Base-by-base conservation (phyloP, 2,888 invertebrate species). In the Philaethria dido region DNA sequence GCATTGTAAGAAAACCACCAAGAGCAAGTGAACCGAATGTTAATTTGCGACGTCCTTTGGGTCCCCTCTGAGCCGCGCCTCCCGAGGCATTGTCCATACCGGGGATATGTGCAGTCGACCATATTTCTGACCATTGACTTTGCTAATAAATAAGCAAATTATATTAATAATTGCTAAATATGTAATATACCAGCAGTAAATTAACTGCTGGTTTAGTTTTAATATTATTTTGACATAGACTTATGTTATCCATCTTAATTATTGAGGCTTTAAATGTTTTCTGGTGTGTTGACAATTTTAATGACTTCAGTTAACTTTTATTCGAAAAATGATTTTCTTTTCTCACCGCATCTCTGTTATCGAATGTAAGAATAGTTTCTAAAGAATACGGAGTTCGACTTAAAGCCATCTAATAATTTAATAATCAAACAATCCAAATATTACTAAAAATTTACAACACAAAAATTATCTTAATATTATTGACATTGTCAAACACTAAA, bases 101-200 rank as follows among this genome's bases (percentile, higher is more conserved):
- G 36, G 88, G 85, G 47, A 92, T 77, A 67, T 87, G 76, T 2
- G 78, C 70, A 47, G 92, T 92, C 66, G 92, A 92, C 87, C 88
- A 87, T 69, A 86, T 79, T 69, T 82, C 78, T 45, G 92, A 92
- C 84, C 84, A 89, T 44, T 88, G 81, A 71, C 85, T 87, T 75
- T 86, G 75, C 72, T 76, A 61, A 42, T 18, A 42, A 18, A 39
- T 48, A 45, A 64, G 4, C 9, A n/a, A n/a, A 29, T 36, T 36
- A 36, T 39, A 39, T 39, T 39, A 13, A 1, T 13, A 33, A n/a
- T n/a, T n/a, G n/a, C n/a, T n/a, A n/a, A n/a, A n/a, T n/a, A n/a
- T n/a, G n/a, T n/a, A n/a, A n/a, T n/a, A n/a, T n/a, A n/a, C n/a
- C n/a, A n/a, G n/a, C n/a, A n/a, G n/a, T n/a, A n/a, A n/a, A n/a